Evolutionary conservation across 2,888 invertebrate genomes (phyloP).

Genomic region (Sinelater perroti): DNA sequence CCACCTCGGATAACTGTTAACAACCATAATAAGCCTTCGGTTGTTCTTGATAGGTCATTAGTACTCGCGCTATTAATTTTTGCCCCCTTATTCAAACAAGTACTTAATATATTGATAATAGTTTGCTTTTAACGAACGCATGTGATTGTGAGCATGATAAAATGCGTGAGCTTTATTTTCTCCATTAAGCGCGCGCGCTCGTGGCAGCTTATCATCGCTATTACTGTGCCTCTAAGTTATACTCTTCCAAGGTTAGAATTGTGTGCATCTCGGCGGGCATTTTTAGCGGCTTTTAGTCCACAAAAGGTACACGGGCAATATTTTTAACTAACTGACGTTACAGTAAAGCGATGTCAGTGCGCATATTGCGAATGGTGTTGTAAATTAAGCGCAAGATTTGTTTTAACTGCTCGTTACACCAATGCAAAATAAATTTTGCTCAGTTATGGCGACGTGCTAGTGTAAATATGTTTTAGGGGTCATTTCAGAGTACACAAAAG

Average conservation of each 20-base stretch:
- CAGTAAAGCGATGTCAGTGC: slow-evolving; percentile 23
- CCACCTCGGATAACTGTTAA: too few relatives aligned
- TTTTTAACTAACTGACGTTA: slow-evolving; percentile 32
- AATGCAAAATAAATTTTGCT: slow-evolving; percentile 3
- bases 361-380: slow-evolving; percentile 30
- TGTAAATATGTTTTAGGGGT: neutral
- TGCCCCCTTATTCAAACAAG: too few relatives aligned
- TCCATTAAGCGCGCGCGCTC: too few relatives aligned
- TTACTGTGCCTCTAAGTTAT: slow-evolving; percentile 15
- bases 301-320: slow-evolving; percentile 30
- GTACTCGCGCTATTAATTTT: too few relatives aligned
- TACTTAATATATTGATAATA: too few relatives aligned
- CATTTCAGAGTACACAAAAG: neutral
- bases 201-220: slow-evolving; percentile 14
- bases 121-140: too few relatives aligned
- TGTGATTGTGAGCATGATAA: too few relatives aligned
- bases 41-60: too few relatives aligned
- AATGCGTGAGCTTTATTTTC: too few relatives aligned
- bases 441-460: neutral
- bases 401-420: slow-evolving; percentile 26
- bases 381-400: slow-evolving; percentile 30
- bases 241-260: slow-evolving; percentile 21
- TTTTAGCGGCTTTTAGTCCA: slow-evolving; percentile 23
- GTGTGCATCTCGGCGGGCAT: slow-evolving; percentile 17
- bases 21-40: too few relatives aligned